These are phyloP conservation scores for Martes martes DNA, from an alignment of 2,113 vertebrate species.

Conservation along the genomic window DNA sequence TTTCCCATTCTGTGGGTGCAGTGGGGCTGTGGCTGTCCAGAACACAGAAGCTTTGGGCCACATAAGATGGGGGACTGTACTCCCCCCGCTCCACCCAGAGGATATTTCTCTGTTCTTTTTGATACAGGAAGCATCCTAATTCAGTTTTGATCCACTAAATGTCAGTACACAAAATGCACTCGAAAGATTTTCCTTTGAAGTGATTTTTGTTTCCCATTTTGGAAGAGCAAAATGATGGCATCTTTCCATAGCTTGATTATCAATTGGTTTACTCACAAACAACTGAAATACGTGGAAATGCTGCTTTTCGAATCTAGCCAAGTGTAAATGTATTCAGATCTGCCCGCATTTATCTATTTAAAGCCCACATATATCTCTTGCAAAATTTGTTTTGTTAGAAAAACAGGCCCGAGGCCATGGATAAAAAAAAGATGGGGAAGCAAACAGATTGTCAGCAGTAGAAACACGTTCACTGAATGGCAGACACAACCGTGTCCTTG, in stretches of 20 bases:
- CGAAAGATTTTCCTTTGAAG: slow-evolving; percentile 41
- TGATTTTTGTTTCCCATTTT: slow-evolving; percentile 33
- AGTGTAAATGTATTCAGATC: slow-evolving; percentile 17
- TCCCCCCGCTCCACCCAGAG: background rate
- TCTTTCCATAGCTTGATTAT: slow-evolving; percentile 26
- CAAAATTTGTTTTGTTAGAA: background rate
- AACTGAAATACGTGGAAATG: background rate
- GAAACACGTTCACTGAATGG: background rate
- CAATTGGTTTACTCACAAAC: background rate
- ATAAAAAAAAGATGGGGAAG: background rate
- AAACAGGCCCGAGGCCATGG: background rate
- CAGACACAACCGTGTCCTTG: background rate
- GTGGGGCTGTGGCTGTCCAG: accelerated
- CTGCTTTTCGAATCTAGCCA: slow-evolving; percentile 5
- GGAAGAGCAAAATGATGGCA: slow-evolving; percentile 22
- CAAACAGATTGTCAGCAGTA: background rate
- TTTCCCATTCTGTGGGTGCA: background rate
- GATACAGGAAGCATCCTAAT: background rate
- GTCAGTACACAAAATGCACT: slow-evolving; percentile 56
- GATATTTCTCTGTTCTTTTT: background rate
- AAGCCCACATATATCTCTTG: background rate
- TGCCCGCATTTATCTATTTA: slow-evolving; percentile 12
- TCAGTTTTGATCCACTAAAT: slow-evolving; percentile 40
- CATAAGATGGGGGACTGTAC: background rate
- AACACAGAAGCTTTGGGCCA: background rate